Evolutionary conservation across 2,797 vertebrate genomes (phyloP).

Genomic region (Chrosomus eos): DNA sequence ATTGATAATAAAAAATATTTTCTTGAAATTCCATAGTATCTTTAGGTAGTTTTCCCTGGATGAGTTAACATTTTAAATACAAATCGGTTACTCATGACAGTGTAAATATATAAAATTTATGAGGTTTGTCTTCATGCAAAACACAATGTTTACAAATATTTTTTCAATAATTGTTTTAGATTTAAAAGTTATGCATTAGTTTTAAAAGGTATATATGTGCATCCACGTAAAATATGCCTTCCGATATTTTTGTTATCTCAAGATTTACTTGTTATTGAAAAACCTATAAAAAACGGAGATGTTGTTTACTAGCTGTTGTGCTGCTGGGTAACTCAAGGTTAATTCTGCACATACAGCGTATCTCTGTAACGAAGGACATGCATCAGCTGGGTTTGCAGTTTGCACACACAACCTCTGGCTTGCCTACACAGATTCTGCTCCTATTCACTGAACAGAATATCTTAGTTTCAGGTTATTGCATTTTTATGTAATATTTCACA

Average conservation of each 20-base stretch:
- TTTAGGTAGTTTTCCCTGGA: not conserved
- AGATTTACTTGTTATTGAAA: not conserved
- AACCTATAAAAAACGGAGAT: not conserved
- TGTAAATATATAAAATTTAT: not conserved
- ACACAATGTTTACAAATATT: not conserved
- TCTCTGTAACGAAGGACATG: slow-evolving; percentile 66
- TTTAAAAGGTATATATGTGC: not conserved
- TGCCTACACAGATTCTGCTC: slow-evolving; percentile 63
- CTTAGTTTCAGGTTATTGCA: not conserved
- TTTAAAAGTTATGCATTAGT: not conserved
- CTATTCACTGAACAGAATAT: not conserved
- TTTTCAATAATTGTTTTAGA: not conserved
- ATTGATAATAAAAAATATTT: not conserved
- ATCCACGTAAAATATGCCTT: not conserved
- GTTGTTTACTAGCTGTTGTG: not conserved
- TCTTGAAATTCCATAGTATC: not conserved
- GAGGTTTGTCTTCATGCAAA: not conserved
- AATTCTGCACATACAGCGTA: slow-evolving; percentile 64
- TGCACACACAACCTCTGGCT: not conserved
- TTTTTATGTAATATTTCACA: not conserved
- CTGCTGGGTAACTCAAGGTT: not conserved
- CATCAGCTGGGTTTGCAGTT: slow-evolving; percentile 56
- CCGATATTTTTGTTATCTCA: not conserved
- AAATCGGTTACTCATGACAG: not conserved
- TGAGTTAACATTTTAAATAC: not conserved